Base-by-base conservation (phyloP, 2,888 invertebrate genomes). In the Sinelater perroti region DNA sequence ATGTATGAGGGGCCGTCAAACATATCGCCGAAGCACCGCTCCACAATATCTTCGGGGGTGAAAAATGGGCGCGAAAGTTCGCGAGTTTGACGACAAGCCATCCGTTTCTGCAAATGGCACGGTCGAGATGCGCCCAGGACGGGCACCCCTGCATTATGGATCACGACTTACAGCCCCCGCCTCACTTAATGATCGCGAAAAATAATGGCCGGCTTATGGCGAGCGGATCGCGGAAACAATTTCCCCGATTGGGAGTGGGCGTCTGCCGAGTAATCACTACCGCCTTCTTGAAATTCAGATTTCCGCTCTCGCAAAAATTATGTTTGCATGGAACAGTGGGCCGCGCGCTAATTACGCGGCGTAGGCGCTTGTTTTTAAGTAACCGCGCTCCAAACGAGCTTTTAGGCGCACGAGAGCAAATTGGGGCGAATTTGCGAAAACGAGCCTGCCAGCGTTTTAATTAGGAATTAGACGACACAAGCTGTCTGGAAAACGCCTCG, bases 11-110 rank as follows among this genome's bases (percentile, higher is more conserved):
- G 38, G 21, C 21, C 21, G 21, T 21, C 35, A 38, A 38, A 11
- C 38, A 11, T 38, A 38, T 21, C 38, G 38, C 20, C 13, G 21
- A 38, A 38, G 21, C 38, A 38, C 6, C n/a, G 10, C 10, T 38
- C 28, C 10, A 28, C 40, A 40, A 40, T 40, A 40, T 20, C 21
- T 46, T 31, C 13, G 21, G 14, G 4, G 46, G 20, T 46, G 31
- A 21, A 46, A 46, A 46, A 18, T 46, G 13, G 33, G 20, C 38
- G 7, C 20, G 20, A 36, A 49, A 14, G 3, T 24, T n/a, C 24
- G 11, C 10, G 31, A 51, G 31, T 40, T 28, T 38, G 38, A 51
- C 40, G 42, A 42, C 42, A 51, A 51, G 33, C 33, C 46, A 46
- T 31, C 21, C 31, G 21, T 51, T 51, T 20, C 51, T 36, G 49